Evolutionary conservation across 1,140 invertebrate genomes (phyloP).

Genomic region (Cydia fagiglandana): DNA sequence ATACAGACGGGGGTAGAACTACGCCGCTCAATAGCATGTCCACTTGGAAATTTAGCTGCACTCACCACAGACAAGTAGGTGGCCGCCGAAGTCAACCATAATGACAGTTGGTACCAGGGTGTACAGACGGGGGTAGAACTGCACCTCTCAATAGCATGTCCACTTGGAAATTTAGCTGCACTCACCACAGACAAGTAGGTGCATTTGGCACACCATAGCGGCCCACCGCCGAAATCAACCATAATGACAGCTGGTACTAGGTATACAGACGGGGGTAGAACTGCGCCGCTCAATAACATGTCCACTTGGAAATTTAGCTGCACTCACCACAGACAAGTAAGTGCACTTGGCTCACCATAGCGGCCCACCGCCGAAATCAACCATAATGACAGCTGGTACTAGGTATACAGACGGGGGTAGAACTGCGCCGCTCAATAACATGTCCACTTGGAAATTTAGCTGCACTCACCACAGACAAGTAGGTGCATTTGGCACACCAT

Average conservation of each 20-base stretch:
- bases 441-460: conserved; percentile 75
- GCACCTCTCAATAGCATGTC: too few relatives aligned
- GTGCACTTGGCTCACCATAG: conserved; percentile 95
- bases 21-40: too few relatives aligned
- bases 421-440: conserved; percentile 83
- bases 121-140: conserved; percentile 94
- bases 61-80: too few relatives aligned
- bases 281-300: conserved; percentile 81
- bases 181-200: too few relatives aligned
- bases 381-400: conserved; percentile 90
- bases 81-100: too few relatives aligned
- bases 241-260: too few relatives aligned
- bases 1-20: conserved; percentile 94
- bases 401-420: conserved; percentile 91
- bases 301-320: conserved; percentile 75
- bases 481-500: conserved; percentile 95
- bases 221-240: too few relatives aligned
- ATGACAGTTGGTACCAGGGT: too few relatives aligned
- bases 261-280: too few relatives aligned
- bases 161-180: too few relatives aligned
- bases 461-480: conserved; percentile 85
- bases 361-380: conserved; percentile 92
- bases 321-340: conserved; percentile 87
- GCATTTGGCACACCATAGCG: conserved; percentile 95
- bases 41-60: too few relatives aligned